Conservation (phyloP, 2,113 vertebrate genomes). For the Nothocercus julius region DNA sequence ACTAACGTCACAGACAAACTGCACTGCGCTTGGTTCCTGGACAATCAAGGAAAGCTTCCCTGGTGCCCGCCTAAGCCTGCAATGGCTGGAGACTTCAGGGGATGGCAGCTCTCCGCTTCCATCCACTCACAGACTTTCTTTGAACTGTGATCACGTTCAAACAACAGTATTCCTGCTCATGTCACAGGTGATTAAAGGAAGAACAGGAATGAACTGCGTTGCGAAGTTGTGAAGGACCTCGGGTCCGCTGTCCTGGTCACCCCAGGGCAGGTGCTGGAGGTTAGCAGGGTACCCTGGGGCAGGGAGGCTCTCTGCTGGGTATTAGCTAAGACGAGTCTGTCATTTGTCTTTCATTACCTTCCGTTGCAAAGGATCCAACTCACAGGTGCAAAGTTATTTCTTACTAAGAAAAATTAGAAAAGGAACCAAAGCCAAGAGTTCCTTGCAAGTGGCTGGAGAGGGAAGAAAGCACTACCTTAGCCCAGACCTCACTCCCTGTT, state of each 20-base stretch:
- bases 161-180: background rate
- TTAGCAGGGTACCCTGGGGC: background rate
- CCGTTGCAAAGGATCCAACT: background rate
- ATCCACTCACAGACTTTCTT: background rate
- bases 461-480: background rate
- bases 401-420: background rate
- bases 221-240: fast-evolving
- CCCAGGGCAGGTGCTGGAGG: background rate
- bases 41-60: background rate
- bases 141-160: background rate
- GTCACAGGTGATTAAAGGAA: background rate
- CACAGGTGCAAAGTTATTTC: background rate
- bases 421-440: background rate
- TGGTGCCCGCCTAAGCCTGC: fast-evolving
- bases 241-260: background rate
- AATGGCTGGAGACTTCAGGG: background rate
- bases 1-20: background rate
- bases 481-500: background rate
- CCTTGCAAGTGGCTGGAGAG: background rate
- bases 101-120: background rate
- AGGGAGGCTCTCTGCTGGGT: background rate
- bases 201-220: background rate
- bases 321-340: background rate
- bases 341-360: background rate
- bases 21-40: background rate